These are phyloP conservation scores for Hylomyscus alleni DNA, from an alignment of 2,797 vertebrate species.

Conservation along the genomic window DNA sequence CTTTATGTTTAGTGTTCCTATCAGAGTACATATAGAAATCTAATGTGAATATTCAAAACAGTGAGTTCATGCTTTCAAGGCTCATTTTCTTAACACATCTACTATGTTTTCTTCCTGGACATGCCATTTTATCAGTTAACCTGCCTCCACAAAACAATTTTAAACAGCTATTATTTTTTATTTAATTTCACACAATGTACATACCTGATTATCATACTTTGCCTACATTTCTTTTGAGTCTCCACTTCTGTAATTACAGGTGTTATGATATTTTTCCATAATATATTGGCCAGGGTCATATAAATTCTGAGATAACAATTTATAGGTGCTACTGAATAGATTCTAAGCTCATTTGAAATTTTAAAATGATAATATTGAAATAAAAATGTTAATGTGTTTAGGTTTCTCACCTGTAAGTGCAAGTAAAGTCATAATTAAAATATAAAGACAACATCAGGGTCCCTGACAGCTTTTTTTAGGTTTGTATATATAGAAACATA, in stretches of 20 bases:
- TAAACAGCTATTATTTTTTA: neutral
- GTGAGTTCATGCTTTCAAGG: neutral
- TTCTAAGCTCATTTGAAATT: constrained; percentile 75
- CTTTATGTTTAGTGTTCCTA: neutral
- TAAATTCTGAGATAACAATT: constrained; percentile 52
- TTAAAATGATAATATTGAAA: constrained; percentile 83
- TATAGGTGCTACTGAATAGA: constrained; percentile 19
- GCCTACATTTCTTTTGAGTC: constrained; percentile 48
- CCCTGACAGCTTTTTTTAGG: constrained; percentile 66
- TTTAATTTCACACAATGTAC: neutral
- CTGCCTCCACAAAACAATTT: constrained; percentile 28
- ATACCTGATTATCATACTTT: constrained; percentile 27
- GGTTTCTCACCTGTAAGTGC: constrained; percentile 71
- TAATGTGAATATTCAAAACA: constrained; percentile 8
- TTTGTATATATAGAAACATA: constrained; percentile 77
- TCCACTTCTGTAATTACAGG: constrained; percentile 3
- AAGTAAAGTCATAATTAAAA: constrained; percentile 80
- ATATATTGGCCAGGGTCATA: constrained; percentile 29
- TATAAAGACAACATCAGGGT: constrained; percentile 72
- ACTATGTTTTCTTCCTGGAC: neutral
- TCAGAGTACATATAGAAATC: neutral
- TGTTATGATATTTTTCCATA: constrained; percentile 58
- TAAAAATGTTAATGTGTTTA: constrained; percentile 78
- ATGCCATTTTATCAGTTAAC: neutral
- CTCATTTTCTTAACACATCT: neutral